Percentiles rank a stretch among this genome's conserved stretches.
Conservation (phyloP, 2,113 vertebrate genomes). For the Gymnogyps californianus region DNA sequence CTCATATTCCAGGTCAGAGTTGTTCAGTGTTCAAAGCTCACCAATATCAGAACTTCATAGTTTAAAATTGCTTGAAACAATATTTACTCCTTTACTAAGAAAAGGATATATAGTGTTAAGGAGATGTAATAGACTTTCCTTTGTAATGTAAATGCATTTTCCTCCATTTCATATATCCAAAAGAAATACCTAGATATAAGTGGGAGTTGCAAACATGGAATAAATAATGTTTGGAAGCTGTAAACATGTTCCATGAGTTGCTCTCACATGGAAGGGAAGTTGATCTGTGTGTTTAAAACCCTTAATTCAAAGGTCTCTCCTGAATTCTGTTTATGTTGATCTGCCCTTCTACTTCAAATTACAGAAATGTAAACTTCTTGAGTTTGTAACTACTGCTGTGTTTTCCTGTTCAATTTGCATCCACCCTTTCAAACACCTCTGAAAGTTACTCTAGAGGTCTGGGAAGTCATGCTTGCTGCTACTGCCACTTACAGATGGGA, state of each 20-base stretch:
- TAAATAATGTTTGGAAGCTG: background rate
- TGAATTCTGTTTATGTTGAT: background rate
- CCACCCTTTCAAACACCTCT: background rate
- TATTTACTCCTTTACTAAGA: background rate
- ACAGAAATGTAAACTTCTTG: background rate
- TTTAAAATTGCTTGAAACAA: background rate
- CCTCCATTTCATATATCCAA: background rate
- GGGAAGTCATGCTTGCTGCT: background rate
- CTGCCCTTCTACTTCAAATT: background rate
- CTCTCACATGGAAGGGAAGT: background rate
- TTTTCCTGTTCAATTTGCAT: background rate
- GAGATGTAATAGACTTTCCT: background rate
- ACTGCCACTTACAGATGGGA: background rate
- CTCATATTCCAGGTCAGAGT: fast-evolving
- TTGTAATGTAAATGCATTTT: background rate
- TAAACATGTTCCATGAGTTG: background rate
- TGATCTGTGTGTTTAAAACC: background rate
- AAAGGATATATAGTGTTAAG: background rate
- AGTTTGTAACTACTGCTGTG: background rate
- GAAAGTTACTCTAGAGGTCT: background rate
- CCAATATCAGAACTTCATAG: background rate
- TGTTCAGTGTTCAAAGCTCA: background rate
- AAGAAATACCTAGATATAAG: background rate
- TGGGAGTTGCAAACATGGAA: background rate
- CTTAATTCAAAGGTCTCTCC: background rate